These are phyloP conservation scores for Hesperia comma DNA, from an alignment of 2,888 invertebrate genomes.

Conservation along the genomic window DNA sequence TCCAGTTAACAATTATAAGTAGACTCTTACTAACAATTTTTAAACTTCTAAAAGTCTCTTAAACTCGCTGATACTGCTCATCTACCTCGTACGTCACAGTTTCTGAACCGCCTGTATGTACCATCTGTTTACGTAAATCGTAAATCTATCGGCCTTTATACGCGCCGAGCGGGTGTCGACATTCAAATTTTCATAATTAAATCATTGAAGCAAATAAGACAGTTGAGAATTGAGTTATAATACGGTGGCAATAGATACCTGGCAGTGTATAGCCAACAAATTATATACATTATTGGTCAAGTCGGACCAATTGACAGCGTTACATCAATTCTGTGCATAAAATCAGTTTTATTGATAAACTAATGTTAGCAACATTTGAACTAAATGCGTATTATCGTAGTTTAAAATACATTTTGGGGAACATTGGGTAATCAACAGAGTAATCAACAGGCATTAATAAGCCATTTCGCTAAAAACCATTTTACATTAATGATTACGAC, in stretches of 20 bases:
- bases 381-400: constrained; percentile 28
- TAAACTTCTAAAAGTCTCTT: no score
- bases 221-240: constrained; percentile 32
- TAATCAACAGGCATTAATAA: constrained; percentile 32
- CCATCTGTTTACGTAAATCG: constrained; percentile 3
- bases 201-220: constrained; percentile 24
- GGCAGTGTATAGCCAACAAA: constrained; percentile 11
- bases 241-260: constrained; percentile 5
- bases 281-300: constrained; percentile 25
- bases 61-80: no score
- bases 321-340: constrained; percentile 21
- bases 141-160: constrained; percentile 19
- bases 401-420: constrained; percentile 16
- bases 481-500: constrained; percentile 16
- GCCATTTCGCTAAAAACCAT: constrained; percentile 28
- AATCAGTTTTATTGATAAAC: constrained; percentile 28
- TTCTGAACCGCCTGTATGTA: constrained; percentile 10
- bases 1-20: no score
- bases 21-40: no score
- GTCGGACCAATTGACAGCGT: constrained; percentile 19
- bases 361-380: constrained; percentile 18
- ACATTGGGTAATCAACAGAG: constrained; percentile 30
- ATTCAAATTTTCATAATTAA: constrained; percentile 28
- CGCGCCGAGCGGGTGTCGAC: constrained; percentile 17
- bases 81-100: no score